phyloP scores from a whole-genome alignment of 1,140 invertebrate genomes.

The Achatina immaculata region DNA sequence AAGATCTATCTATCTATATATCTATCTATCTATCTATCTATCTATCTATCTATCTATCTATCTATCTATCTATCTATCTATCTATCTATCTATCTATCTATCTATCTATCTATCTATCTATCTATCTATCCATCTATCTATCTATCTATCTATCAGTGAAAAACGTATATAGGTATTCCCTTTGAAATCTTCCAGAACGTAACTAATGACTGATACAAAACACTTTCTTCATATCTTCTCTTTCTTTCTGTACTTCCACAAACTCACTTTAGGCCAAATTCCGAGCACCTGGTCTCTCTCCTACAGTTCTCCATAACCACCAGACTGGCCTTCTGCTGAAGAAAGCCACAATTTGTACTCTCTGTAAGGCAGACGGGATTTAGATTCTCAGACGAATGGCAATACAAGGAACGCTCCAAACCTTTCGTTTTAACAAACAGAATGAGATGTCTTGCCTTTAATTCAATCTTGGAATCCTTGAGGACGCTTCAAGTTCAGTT shows the following conservation, averaged over 20 bases:
- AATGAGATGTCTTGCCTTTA: slow-evolving; percentile 12
- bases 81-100: slow-evolving; percentile 4
- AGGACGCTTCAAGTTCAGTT: background rate
- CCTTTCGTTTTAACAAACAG: slow-evolving; percentile 19
- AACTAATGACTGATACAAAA: too few relatives aligned
- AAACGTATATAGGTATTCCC: too few relatives aligned
- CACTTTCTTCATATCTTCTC: too few relatives aligned
- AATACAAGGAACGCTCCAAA: background rate
- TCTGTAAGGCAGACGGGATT: background rate
- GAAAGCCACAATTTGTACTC: background rate
- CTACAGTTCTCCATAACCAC: too few relatives aligned
- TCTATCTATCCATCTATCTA: too few relatives aligned
- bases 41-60: slow-evolving; percentile 4
- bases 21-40: slow-evolving; percentile 4
- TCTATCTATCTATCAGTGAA: background rate
- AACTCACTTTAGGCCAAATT: too few relatives aligned
- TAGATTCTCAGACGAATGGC: background rate
- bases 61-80: slow-evolving; percentile 4
- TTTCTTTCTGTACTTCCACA: too few relatives aligned
- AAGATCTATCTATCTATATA: too few relatives aligned
- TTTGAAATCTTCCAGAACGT: too few relatives aligned
- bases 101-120: slow-evolving; percentile 1
- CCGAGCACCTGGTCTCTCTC: too few relatives aligned
- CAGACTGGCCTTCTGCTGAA: background rate
- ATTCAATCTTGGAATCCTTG: slow-evolving; percentile 14